Evolutionary conservation across 1,140 invertebrate genomes (phyloP), one percentile per base, ranked within the genome.

Genomic region (Neodiprion lecontei): DNA sequence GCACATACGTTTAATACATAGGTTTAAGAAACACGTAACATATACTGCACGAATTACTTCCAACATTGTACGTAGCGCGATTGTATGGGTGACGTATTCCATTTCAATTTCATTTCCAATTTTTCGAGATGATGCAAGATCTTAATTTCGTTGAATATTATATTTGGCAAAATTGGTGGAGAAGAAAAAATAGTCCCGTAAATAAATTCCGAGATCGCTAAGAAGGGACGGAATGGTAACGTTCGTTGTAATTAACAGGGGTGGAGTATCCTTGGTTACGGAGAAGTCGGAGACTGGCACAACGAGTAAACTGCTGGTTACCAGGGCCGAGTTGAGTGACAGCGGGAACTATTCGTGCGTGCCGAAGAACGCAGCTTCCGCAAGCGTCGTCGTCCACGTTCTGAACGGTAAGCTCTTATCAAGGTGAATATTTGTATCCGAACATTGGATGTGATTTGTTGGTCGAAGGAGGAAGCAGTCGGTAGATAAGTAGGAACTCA

Each of bases 331-430:
- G 4, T 89, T 95, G 23, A 89, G 91, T 10, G 96, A 97, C 87
- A 96, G 95, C 7, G 96, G 96, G 72, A 96, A 96, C 87, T 96
- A 96, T 85, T 96, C 94, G 11, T 96, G 95, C 82, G 92, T 94
- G 73, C 95, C 95, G 67, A 93, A 93, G 83, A 95, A 96, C 81
- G 95, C 95, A 17, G 92, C 95, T 75, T 94, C 95, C 1, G 95
- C 95, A 65, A 95, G 93, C 70, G 94, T 96, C 66, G 92, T 93
- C 72, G 95, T 97, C 75, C 95, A 97, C 86, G 96, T 97, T 50
- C 90, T 97, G 53, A 96, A 96, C 85, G 96, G 96, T 96, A 89
- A 92, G 89, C 47, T 17, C n/a, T 12, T 61, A 61, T 17, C 7
- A 61, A 40, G 28, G 28, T 40, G 28, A 40, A 40, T 21, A 7